Conservation (phyloP, 2,797 vertebrate genomes). For the Gymnothorax javanicus region DNA sequence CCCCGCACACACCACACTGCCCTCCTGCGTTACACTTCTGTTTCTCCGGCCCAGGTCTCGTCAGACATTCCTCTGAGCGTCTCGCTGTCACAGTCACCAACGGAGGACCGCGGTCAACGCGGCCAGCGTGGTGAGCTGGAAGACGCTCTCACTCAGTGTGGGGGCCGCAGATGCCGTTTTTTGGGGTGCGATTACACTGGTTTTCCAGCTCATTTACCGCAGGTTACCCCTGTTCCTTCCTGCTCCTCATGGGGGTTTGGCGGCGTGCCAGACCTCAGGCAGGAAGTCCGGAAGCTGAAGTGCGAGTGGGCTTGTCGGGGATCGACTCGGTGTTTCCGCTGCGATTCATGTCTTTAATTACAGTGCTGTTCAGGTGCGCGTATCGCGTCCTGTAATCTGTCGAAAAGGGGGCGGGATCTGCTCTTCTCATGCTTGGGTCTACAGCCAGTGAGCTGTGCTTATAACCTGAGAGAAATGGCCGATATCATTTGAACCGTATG, state of each 20-base stretch:
- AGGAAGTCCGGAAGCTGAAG: not conserved
- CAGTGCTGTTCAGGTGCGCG: not conserved
- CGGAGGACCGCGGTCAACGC: not conserved
- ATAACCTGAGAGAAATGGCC: not conserved
- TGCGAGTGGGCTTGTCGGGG: not conserved
- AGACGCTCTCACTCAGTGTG: not conserved
- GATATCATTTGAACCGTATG: not conserved
- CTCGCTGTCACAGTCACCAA: not conserved
- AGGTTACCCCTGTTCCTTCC: not conserved
- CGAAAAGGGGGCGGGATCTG: not conserved
- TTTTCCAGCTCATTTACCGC: not conserved
- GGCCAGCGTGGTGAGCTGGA: not conserved
- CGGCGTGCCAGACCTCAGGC: not conserved
- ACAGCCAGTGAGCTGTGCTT: no score
- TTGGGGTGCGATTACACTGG: not conserved
- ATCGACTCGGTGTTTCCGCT: not conserved
- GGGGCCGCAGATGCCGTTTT: not conserved
- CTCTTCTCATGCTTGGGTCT: not conserved
- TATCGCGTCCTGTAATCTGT: not conserved
- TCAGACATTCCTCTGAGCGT: not conserved
- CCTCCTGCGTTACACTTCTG: not conserved
- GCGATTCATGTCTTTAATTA: conserved; percentile 17
- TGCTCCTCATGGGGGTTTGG: not conserved
- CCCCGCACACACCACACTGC: not conserved
- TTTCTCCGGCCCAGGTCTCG: not conserved